phyloP scores from a whole-genome alignment of 2,113 vertebrate genomes.

The Festucalex cinctus region DNA sequence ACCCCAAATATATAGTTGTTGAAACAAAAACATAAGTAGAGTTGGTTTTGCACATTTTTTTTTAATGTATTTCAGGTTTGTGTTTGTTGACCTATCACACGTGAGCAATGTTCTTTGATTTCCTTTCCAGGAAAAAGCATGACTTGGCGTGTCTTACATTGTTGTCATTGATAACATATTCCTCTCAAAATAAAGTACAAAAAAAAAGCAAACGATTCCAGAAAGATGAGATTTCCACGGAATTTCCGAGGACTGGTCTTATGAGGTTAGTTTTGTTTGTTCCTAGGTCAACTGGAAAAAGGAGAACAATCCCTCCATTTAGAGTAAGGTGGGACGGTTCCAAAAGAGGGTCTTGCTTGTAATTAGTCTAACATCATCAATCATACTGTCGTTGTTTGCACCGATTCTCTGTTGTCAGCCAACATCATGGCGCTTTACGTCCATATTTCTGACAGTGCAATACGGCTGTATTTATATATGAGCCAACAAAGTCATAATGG shows the following conservation, averaged over 20 bases:
- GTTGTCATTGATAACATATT: background rate
- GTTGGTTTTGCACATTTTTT: background rate
- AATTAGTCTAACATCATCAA: conserved; percentile 17
- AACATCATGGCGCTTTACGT: background rate
- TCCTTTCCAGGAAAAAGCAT: background rate
- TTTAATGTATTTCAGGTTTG: background rate
- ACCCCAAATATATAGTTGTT: too few relatives aligned
- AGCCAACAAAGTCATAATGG: background rate
- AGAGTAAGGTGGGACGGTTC: conserved; percentile 18
- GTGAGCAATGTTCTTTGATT: background rate
- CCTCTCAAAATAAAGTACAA: background rate
- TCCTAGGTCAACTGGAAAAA: conserved; percentile 36
- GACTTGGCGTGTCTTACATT: background rate
- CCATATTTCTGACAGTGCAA: background rate
- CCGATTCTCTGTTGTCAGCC: background rate
- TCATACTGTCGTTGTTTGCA: conserved; percentile 12
- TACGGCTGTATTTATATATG: background rate
- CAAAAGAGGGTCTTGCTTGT: conserved; percentile 5
- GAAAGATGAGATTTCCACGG: background rate
- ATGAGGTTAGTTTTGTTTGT: conserved; percentile 9
- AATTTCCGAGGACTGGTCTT: conserved; percentile 12
- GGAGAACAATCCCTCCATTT: conserved; percentile 34
- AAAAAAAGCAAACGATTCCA: background rate
- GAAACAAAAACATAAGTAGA: too few relatives aligned
- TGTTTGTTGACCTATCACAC: background rate